Base-by-base conservation (phyloP, 2,113 vertebrate genomes). In the Macquaria ambigua region DNA sequence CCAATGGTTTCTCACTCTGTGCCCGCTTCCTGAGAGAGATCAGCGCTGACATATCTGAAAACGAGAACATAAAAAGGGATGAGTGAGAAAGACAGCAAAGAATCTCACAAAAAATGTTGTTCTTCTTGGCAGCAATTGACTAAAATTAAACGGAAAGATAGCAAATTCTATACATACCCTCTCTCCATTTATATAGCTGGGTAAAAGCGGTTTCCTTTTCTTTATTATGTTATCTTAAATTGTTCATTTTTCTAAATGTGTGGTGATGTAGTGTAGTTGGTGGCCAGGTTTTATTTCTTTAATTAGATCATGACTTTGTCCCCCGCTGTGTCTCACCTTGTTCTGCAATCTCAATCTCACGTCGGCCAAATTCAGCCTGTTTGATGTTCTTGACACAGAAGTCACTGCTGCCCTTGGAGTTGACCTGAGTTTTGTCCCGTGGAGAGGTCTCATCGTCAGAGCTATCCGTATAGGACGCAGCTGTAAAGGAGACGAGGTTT, bases 361-460 rank as follows among this genome's bases (percentile, higher is more conserved):
- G 96, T 68, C 98, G 95, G 70, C 98, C 98, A 28, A 99, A 99
- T 89, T 99, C 98, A 0, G 97, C 96, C 94, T 99, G 98, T 77
- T 99, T 99, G 93, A 99, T 97, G 93, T 97, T 99, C 96, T 99
- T 99, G 90, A 99, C 97, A 5, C 98, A 99, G 95, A 99, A 99
- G 81, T 99, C 98, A 86, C 95, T 97, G 96, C 95, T 98, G 94
- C 97, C 97, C 85, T 97, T 98, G 77, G 97, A 97, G 95, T 98
- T 98, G 89, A 97, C 96, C 94, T 98, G 98, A 4, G 97, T 96
- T 37, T 98, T 98, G 94, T 99, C 98, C 23, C 98, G 94, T 0
- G 98, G 98, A 21, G 98, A 98, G 37, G 96, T 97, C 89, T 98
- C 98, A 0, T 99, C 98, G 7, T 99, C 98, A n/a, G 97, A 98